Evolutionary conservation across 2,797 vertebrate genomes (phyloP).

Genomic region (Aeoliscus strigatus): DNA sequence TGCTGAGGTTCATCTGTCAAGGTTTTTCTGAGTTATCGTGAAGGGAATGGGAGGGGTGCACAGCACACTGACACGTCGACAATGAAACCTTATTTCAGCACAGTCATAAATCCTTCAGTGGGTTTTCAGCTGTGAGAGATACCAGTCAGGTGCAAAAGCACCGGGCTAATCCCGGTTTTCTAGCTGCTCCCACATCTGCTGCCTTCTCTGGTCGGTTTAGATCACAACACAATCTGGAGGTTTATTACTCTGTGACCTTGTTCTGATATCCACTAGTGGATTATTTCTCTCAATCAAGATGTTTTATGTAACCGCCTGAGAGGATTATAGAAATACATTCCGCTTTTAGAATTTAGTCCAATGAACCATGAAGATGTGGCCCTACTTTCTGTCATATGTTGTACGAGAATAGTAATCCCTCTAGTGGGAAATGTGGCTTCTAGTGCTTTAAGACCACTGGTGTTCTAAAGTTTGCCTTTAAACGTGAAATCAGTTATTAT

Average conservation of each 20-base stretch:
- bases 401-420: slow-evolving; percentile 22
- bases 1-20: slow-evolving; percentile 64
- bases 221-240: slow-evolving; percentile 42
- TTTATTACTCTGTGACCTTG: slow-evolving; percentile 54
- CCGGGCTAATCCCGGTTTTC: slow-evolving; percentile 27
- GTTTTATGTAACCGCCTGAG: slow-evolving; percentile 63
- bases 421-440: slow-evolving; percentile 23
- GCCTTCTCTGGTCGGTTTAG: slow-evolving; percentile 28
- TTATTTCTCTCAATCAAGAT: slow-evolving; percentile 71
- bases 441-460: no score
- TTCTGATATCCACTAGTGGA: slow-evolving; percentile 62
- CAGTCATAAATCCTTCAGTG: slow-evolving; percentile 39
- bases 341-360: slow-evolving; percentile 52
- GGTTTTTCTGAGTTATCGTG: slow-evolving; percentile 60
- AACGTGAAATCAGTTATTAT: neutral
- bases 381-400: slow-evolving; percentile 22
- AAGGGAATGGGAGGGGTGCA: slow-evolving; percentile 30
- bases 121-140: slow-evolving; percentile 19
- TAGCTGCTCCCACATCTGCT: slow-evolving; percentile 10
- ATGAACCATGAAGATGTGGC: slow-evolving; percentile 35
- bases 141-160: slow-evolving; percentile 11
- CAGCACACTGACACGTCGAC: slow-evolving; percentile 21
- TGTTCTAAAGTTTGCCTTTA: slow-evolving; percentile 7
- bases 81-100: slow-evolving; percentile 41
- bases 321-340: slow-evolving; percentile 63